These are phyloP conservation scores for Schrankia costaestrigalis DNA, from an alignment of 2,888 invertebrate genomes.

Conservation along the genomic window DNA sequence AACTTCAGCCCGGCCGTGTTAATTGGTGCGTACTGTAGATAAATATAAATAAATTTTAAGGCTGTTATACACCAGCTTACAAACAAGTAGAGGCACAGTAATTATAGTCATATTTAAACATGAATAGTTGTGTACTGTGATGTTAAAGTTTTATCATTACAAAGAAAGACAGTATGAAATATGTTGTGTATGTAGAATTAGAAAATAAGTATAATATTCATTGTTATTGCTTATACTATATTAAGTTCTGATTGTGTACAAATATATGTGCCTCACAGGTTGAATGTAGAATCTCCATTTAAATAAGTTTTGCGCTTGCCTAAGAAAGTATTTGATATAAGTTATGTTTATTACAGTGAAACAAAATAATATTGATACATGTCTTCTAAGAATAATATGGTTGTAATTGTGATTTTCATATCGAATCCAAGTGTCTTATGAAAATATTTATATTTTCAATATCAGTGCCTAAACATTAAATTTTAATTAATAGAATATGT, in stretches of 20 bases:
- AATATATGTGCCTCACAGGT: slow-evolving; percentile 25
- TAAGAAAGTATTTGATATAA: too few relatives aligned
- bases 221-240: slow-evolving; percentile 16
- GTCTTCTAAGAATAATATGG: too few relatives aligned
- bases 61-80: slow-evolving; percentile 12
- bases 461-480: too few relatives aligned
- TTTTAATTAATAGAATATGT: too few relatives aligned
- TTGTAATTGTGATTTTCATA: too few relatives aligned
- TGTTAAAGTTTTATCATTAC: slow-evolving; percentile 8
- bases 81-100: slow-evolving; percentile 17
- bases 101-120: slow-evolving; percentile 12
- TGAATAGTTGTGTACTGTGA: slow-evolving; percentile 8
- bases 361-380: too few relatives aligned
- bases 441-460: too few relatives aligned
- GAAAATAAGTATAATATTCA: not conserved
- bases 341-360: too few relatives aligned
- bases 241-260: slow-evolving; percentile 16
- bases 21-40: too few relatives aligned
- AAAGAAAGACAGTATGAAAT: slow-evolving; percentile 14
- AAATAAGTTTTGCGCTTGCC: too few relatives aligned
- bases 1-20: too few relatives aligned
- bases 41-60: slow-evolving; percentile 8
- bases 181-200: slow-evolving; percentile 2
- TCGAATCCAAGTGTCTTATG: too few relatives aligned
- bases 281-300: slow-evolving; percentile 8